Conservation (phyloP, 2,113 vertebrate species). For the Glaucomys volans region DNA sequence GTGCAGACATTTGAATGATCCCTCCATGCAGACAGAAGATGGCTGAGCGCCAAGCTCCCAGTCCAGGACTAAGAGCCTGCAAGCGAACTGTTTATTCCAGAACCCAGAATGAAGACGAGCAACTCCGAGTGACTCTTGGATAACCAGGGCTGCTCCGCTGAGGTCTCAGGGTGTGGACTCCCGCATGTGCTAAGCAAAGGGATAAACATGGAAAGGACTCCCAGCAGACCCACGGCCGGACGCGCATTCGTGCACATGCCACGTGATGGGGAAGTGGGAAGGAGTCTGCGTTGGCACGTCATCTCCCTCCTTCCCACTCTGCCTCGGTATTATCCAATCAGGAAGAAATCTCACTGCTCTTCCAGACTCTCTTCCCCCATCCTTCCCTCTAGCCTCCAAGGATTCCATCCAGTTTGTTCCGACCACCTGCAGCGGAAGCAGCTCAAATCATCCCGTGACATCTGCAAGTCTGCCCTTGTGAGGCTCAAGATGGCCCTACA, state of each 20-base stretch:
- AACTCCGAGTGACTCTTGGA: background rate
- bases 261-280: accelerated
- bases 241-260: background rate
- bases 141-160: background rate
- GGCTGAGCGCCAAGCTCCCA: accelerated
- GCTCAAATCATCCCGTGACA: background rate
- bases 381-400: constrained; percentile 1
- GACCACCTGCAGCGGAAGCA: constrained; percentile 55
- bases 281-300: accelerated
- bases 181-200: background rate
- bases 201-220: background rate
- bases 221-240: background rate
- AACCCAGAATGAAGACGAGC: accelerated
- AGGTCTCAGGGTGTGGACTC: background rate
- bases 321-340: background rate
- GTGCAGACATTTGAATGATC: accelerated
- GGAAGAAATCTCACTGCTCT: constrained; percentile 38
- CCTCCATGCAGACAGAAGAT: background rate
- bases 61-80: accelerated
- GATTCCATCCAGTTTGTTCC: background rate
- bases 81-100: background rate
- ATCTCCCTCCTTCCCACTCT: background rate
- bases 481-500: accelerated
- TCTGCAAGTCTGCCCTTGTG: background rate
- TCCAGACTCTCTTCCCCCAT: background rate